Conservation (phyloP, 2,888 invertebrate species). For the Macrophya annulata region DNA sequence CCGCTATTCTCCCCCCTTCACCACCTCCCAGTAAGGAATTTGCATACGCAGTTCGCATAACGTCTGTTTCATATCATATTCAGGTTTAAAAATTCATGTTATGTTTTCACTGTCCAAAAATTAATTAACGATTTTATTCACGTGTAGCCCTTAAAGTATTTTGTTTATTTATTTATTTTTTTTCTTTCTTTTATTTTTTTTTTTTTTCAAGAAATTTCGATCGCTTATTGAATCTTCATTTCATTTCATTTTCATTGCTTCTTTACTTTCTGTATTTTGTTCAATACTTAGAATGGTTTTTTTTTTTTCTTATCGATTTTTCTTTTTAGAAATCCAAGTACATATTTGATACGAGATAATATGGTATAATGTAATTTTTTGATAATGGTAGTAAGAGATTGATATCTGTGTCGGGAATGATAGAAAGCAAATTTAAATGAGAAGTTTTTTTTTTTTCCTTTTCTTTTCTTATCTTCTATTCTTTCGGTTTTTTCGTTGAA, state of each 20-base stretch:
- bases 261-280: background rate
- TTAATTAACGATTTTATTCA: no score
- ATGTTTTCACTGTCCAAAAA: background rate
- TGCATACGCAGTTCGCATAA: background rate
- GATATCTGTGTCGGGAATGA: background rate
- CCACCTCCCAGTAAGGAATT: background rate
- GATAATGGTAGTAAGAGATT: background rate
- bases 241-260: no score
- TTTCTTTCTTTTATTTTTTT: background rate
- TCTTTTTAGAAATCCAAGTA: background rate
- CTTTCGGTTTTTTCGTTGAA: background rate
- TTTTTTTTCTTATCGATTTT: no score
- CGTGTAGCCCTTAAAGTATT: no score
- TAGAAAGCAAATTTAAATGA: background rate
- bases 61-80: constrained; percentile 3
- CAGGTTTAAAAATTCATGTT: background rate
- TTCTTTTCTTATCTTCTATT: background rate
- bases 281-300: background rate
- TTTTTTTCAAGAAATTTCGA: background rate
- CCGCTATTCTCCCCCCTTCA: background rate
- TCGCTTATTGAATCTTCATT: no score
- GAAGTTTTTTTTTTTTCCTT: background rate
- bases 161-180: no score
- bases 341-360: background rate
- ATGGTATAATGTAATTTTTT: background rate